phyloP scores from a whole-genome alignment of 2,113 vertebrate species.

The Mesocricetus auratus region DNA sequence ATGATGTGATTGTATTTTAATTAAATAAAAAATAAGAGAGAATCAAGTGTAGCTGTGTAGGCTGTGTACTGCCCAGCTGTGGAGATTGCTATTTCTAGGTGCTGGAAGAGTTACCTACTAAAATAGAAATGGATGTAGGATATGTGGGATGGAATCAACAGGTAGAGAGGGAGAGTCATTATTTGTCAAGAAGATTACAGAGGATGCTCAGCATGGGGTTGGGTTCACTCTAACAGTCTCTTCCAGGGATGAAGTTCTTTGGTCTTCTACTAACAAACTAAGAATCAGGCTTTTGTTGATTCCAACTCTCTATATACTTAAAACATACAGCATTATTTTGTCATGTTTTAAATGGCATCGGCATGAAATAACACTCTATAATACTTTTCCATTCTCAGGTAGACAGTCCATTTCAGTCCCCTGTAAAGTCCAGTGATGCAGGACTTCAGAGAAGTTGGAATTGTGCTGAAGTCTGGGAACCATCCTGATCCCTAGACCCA shows the following conservation, averaged over 20 bases:
- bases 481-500: background rate
- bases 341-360: background rate
- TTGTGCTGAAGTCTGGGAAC: constrained; percentile 61
- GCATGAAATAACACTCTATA: constrained; percentile 52
- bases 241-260: background rate
- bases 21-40: background rate
- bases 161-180: background rate
- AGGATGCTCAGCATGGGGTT: background rate
- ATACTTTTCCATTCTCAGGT: background rate
- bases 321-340: constrained; percentile 69
- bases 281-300: background rate
- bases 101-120: background rate
- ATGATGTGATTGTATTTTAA: background rate
- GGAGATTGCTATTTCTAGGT: background rate
- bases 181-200: background rate
- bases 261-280: background rate
- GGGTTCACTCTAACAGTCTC: background rate
- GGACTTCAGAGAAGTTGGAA: constrained; percentile 14
- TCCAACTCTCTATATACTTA: background rate
- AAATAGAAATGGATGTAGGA: background rate
- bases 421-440: constrained; percentile 29
- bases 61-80: background rate
- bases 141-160: background rate
- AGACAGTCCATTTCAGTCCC: constrained; percentile 9
- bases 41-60: background rate